Evolutionary conservation across 2,113 vertebrate genomes (phyloP).

Genomic region (Sigmodon hispidus): DNA sequence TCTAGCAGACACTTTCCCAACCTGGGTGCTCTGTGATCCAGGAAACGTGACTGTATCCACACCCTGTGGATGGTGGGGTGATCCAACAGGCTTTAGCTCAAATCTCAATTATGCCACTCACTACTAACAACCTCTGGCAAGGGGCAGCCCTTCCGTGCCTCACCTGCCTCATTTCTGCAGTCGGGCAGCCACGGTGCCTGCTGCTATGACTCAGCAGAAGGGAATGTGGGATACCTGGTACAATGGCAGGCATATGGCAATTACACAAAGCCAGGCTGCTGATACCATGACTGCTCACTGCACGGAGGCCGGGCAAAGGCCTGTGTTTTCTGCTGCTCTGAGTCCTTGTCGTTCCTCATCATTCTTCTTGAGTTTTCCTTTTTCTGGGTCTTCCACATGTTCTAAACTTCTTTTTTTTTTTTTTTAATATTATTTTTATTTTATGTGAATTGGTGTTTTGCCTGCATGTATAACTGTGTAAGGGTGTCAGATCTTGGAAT

Average conservation of each 20-base stretch:
- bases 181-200: too few relatives aligned
- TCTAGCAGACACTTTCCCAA: background rate
- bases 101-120: background rate
- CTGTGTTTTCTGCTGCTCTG: fast-evolving
- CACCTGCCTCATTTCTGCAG: background rate
- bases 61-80: background rate
- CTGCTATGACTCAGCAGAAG: background rate
- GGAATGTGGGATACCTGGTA: background rate
- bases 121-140: background rate
- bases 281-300: too few relatives aligned
- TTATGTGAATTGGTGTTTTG: too few relatives aligned
- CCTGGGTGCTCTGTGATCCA: background rate
- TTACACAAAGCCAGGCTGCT: background rate
- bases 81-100: background rate
- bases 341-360: background rate
- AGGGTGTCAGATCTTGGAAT: too few relatives aligned
- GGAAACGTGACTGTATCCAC: background rate
- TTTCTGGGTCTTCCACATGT: background rate
- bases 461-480: too few relatives aligned
- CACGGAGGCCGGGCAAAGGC: background rate
- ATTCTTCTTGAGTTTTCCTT: background rate
- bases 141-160: background rate
- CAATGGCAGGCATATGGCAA: fast-evolving
- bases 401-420: background rate
- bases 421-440: too few relatives aligned